Evolutionary conservation across 2,113 vertebrate genomes (phyloP).

Genomic region (Melanocharis versteri): DNA sequence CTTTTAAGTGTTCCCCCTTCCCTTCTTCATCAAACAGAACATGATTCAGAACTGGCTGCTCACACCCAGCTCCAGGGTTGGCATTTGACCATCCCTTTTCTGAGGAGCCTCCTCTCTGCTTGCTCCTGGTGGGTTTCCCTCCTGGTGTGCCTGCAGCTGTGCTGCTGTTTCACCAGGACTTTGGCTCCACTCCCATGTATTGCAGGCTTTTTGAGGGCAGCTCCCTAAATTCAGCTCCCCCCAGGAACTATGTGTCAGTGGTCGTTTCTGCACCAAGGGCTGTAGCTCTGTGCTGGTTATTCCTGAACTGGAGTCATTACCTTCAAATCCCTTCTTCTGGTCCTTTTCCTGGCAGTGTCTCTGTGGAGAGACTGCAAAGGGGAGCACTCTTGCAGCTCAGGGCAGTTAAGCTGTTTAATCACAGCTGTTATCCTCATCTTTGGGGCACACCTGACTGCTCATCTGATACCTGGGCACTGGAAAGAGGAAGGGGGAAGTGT

Average conservation of each 20-base stretch:
- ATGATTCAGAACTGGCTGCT: neutral
- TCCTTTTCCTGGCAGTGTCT: neutral
- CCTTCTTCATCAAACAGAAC: neutral
- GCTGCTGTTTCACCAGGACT: neutral
- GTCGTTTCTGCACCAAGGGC: neutral
- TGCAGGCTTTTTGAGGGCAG: neutral
- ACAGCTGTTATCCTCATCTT: neutral
- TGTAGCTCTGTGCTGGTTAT: neutral
- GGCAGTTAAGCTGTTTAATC: neutral
- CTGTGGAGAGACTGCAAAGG: neutral
- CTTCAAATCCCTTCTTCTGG: neutral
- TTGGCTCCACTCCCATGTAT: neutral
- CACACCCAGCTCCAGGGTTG: fast-evolving
- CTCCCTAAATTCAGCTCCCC: neutral
- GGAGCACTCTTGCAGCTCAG: neutral
- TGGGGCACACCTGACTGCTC: neutral
- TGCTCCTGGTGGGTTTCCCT: neutral
- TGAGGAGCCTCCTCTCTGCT: neutral
- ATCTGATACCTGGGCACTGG: neutral
- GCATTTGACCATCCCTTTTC: neutral
- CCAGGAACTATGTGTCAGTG: neutral
- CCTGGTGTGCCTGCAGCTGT: neutral
- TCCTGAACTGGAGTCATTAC: neutral
- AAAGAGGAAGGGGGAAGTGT: neutral
- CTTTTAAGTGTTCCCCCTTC: neutral